These are phyloP conservation scores for Oxyura jamaicensis DNA, from an alignment of 2,113 vertebrate species.

Conservation along the genomic window DNA sequence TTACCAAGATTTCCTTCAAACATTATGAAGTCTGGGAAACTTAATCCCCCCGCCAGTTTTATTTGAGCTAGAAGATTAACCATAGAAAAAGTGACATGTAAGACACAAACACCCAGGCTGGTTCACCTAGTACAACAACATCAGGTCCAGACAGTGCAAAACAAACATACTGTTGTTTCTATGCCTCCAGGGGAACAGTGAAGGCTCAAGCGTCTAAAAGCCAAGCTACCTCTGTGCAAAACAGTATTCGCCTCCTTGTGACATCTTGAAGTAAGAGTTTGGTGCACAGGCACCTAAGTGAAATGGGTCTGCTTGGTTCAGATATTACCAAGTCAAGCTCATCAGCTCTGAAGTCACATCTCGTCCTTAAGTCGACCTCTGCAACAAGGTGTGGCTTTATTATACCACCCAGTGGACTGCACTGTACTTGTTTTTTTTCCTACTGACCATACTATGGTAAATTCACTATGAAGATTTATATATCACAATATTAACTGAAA, in stretches of 20 bases:
- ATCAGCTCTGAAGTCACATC: neutral
- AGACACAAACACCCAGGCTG: neutral
- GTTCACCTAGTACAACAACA: neutral
- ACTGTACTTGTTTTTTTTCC: neutral
- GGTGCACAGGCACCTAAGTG: neutral
- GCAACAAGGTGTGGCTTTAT: neutral
- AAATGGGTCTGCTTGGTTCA: neutral
- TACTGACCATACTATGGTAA: neutral
- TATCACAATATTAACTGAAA: neutral
- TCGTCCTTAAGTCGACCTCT: neutral
- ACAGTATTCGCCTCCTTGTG: neutral
- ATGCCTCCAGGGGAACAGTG: neutral
- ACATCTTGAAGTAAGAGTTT: neutral
- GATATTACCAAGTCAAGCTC: neutral
- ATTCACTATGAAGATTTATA: neutral
- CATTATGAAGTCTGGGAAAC: neutral
- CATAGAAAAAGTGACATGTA: fast-evolving
- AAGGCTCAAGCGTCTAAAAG: neutral
- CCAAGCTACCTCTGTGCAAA: neutral
- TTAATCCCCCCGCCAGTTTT: neutral
- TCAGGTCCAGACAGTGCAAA: neutral
- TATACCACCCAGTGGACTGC: fast-evolving
- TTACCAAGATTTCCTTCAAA: neutral
- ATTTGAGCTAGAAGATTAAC: neutral
- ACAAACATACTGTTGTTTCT: neutral